Percentiles rank a stretch among this genome's conserved stretches.
Conservation (phyloP, 2,113 vertebrate species). For the Beaufortia kweichowensis region DNA sequence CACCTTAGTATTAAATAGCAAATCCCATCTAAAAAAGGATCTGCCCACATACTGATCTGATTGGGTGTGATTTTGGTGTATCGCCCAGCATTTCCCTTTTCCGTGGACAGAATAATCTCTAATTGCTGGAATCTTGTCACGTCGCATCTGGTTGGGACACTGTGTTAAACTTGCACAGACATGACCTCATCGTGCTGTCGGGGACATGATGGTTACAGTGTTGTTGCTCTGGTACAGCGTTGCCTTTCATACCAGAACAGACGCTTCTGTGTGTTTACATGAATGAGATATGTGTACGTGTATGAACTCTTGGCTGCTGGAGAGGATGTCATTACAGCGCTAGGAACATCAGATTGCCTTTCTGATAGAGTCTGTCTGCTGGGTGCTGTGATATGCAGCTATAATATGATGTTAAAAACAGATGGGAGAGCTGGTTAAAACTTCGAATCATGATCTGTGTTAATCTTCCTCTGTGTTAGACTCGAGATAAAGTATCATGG, state of each 20-base stretch:
- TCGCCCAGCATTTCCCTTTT: too few relatives aligned
- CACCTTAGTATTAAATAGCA: too few relatives aligned
- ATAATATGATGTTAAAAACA: neutral
- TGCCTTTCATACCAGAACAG: conserved; percentile 52
- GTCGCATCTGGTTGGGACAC: too few relatives aligned
- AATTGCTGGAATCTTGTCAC: too few relatives aligned
- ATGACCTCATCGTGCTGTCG: neutral
- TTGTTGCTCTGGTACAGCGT: conserved; percentile 39
- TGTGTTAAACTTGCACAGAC: neutral
- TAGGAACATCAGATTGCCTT: conserved; percentile 31
- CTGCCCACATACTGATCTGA: too few relatives aligned
- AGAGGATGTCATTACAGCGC: conserved; percentile 38
- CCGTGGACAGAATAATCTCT: too few relatives aligned
- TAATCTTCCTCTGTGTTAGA: too few relatives aligned
- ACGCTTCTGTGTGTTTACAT: conserved; percentile 12
- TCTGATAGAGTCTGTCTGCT: neutral
- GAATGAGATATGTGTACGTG: conserved; percentile 2
- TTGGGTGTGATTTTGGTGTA: too few relatives aligned
- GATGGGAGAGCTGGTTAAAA: conserved; percentile 2
- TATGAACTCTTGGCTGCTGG: conserved; percentile 27
- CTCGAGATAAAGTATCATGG: neutral
- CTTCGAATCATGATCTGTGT: neutral
- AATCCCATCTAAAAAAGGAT: too few relatives aligned
- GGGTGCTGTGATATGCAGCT: neutral
- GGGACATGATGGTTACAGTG: neutral